Evolutionary conservation across 2,113 vertebrate genomes (phyloP), one percentile per base, ranked within the genome.

Genomic region (Seriola aureovittata): DNA sequence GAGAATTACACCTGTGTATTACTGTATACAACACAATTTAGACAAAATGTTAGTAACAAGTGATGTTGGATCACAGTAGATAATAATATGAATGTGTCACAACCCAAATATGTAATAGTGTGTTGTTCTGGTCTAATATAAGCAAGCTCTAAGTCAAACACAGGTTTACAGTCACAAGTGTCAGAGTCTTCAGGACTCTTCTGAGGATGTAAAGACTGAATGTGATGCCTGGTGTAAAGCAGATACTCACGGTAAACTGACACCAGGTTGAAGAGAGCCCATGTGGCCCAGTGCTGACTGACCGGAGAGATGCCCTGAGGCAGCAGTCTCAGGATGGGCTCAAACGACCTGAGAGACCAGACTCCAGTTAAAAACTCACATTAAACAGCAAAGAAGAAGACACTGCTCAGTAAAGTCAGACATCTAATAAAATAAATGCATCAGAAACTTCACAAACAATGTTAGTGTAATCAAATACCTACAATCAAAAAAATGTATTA

Each of bases 201-300:
- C 5, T n/a, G 23, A 36, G 1, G 1, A 36, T 34, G 40, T 12
- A 8, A 7, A 32, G 11, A 36, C 7, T 52, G 25, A 60, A 32
- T 29, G 14, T 55, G 55, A 16, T 44, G 40, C 14, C 16, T 38
- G 4, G 25, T 59, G 50, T 25, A 4, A 69, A 66, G n/a, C 11
- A 32, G 67, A 78, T 91, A 97, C 98, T 98, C 95, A 99, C 98
- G 96, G 94, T 99, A 99, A 87, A 99, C 98, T 21, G 98, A 99
- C 60, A 99, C 97, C 42, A 99, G 96, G 95, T 99, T 99, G 91
- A 92, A 99, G 25, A 99, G 96, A 3, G 98, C 98, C 98, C 98
- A 99, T 1, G 98, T 99, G 42, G 98, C 98, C 98, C 98, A 99
- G 91, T 99, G 98, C 94, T 99, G 98, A 89, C 97, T 99, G 87